These are phyloP conservation scores for Hydropsyche betteni DNA, from an alignment of 2,888 invertebrate species.

Conservation along the genomic window DNA sequence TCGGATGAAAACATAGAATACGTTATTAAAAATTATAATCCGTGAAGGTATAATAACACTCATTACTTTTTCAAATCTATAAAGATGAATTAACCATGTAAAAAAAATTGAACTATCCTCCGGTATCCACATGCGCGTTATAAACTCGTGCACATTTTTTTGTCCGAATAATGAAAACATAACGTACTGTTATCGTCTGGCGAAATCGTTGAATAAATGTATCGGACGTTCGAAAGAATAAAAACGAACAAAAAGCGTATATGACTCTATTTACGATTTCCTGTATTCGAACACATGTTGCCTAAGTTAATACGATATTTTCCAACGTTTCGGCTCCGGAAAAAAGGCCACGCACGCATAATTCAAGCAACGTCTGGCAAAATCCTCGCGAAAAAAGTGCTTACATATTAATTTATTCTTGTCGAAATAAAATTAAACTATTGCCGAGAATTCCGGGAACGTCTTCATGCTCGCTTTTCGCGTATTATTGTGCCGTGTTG, in stretches of 20 bases:
- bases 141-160: neutral
- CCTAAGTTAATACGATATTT: conserved; percentile 22
- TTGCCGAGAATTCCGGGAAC: too few relatives aligned
- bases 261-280: conserved; percentile 30
- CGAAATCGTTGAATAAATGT: conserved; percentile 30
- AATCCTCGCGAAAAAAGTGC: neutral
- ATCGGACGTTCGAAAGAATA: neutral
- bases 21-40: too few relatives aligned
- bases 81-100: too few relatives aligned
- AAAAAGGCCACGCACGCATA: neutral
- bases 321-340: neutral
- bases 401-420: conserved; percentile 15
- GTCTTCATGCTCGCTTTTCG: too few relatives aligned
- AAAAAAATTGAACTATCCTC: too few relatives aligned
- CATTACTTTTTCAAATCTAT: too few relatives aligned
- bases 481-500: too few relatives aligned
- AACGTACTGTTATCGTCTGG: conserved; percentile 18
- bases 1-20: too few relatives aligned
- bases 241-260: neutral
- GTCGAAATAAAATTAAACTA: too few relatives aligned
- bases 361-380: neutral
- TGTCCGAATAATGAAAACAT: conserved; percentile 17
- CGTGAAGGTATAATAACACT: too few relatives aligned
- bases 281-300: conserved; percentile 29
- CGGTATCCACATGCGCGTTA: neutral